These are phyloP conservation scores for Sceloporus tristichus DNA, from an alignment of 2,113 vertebrate species.

Conservation along the genomic window DNA sequence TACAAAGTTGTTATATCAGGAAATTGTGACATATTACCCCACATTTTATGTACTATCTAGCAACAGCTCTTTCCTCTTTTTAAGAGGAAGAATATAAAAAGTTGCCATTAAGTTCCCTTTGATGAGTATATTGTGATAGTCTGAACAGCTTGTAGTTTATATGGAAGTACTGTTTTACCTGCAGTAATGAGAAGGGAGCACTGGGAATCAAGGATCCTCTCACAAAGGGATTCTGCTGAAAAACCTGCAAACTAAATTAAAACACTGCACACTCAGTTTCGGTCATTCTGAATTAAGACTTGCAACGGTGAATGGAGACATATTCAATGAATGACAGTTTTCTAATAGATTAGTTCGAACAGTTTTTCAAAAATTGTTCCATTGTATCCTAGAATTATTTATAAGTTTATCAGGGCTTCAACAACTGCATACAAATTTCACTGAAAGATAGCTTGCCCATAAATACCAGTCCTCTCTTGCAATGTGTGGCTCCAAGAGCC, in stretches of 20 bases:
- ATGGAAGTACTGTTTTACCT: conserved; percentile 74
- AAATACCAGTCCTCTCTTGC: background rate
- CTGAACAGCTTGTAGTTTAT: background rate
- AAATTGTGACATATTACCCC: background rate
- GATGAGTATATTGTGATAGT: background rate
- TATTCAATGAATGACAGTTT: background rate
- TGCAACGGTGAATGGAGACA: background rate
- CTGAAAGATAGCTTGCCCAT: background rate
- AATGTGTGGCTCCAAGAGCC: background rate
- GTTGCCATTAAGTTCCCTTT: background rate
- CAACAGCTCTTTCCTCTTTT: conserved; percentile 20
- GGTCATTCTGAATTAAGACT: background rate
- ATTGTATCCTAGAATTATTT: background rate
- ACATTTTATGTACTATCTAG: background rate
- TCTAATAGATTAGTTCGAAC: background rate
- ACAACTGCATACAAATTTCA: background rate
- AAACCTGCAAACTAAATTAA: conserved; percentile 93
- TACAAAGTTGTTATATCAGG: background rate
- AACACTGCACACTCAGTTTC: background rate
- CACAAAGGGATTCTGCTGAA: conserved; percentile 93
- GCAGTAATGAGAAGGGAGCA: conserved; percentile 93
- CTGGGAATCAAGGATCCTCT: conserved; percentile 89
- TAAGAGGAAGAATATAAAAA: background rate
- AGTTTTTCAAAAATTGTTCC: background rate
- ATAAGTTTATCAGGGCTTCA: background rate